A percentile compares a stretch with the other conserved stretches of the same genome.
Conservation (phyloP, 2,888 invertebrate species). For the Eubasilissa splendida region DNA sequence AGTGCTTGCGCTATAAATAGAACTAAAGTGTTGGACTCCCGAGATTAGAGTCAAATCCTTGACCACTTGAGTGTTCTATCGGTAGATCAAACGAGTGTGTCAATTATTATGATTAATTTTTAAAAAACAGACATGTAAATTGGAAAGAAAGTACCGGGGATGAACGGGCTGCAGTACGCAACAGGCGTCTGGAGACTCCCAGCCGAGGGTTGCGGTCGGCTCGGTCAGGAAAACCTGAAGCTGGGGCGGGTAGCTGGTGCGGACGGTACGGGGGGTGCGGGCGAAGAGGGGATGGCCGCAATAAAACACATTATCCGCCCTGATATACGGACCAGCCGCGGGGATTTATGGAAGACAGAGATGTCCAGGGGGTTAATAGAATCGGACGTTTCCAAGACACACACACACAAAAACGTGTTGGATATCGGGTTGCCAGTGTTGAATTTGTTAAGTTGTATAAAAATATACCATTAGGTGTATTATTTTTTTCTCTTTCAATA, state of each 20-base stretch:
- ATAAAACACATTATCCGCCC: conserved; percentile 54
- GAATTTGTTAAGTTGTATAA: too few relatives aligned
- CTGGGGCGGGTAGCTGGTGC: conserved; percentile 11
- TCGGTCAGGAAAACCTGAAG: conserved; percentile 24
- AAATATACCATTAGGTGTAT: too few relatives aligned
- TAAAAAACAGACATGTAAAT: not conserved
- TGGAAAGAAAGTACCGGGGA: not conserved
- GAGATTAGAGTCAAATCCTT: too few relatives aligned
- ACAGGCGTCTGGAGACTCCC: conserved; percentile 36
- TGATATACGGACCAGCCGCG: conserved; percentile 26
- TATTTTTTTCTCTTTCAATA: too few relatives aligned
- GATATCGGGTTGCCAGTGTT: too few relatives aligned
- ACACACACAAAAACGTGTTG: not conserved
- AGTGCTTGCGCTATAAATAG: too few relatives aligned
- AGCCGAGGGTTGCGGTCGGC: not conserved
- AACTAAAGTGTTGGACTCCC: too few relatives aligned
- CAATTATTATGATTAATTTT: too few relatives aligned
- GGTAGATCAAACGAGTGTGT: too few relatives aligned
- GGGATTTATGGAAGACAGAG: conserved; percentile 27
- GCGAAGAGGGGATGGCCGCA: conserved; percentile 34
- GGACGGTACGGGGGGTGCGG: not conserved
- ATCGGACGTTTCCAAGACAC: conserved; percentile 30
- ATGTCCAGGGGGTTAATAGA: conserved; percentile 36
- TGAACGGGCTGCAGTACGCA: conserved; percentile 6
- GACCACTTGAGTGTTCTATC: too few relatives aligned